phyloP scores from a whole-genome alignment of 2,888 invertebrate genomes.

The Ephialtes manifestator region DNA sequence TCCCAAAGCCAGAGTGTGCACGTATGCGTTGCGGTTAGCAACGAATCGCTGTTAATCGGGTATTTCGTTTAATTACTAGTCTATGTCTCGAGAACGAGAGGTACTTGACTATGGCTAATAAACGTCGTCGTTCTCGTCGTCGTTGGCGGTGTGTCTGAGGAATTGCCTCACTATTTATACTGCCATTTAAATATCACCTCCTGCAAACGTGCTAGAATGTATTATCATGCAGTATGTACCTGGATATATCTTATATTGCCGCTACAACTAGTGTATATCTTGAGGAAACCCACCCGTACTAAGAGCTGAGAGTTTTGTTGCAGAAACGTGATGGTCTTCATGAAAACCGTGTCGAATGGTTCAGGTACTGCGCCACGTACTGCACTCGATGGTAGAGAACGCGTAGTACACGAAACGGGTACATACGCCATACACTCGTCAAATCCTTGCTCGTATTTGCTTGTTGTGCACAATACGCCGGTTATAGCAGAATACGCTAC shows the following conservation, averaged over 20 bases:
- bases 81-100: slow-evolving; percentile 13
- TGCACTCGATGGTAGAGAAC: slow-evolving; percentile 8
- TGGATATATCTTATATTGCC: slow-evolving; percentile 23
- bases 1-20: neutral
- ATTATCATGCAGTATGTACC: slow-evolving; percentile 10
- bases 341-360: slow-evolving; percentile 58
- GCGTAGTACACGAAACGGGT: slow-evolving; percentile 34
- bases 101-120: slow-evolving; percentile 6
- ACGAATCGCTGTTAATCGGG: slow-evolving; percentile 43
- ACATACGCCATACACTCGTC: slow-evolving; percentile 36
- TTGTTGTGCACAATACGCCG: slow-evolving; percentile 35
- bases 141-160: slow-evolving; percentile 32
- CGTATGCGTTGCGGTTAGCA: slow-evolving; percentile 14
- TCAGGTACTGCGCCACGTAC: slow-evolving; percentile 23
- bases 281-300: slow-evolving; percentile 19
- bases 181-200: slow-evolving; percentile 67
- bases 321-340: slow-evolving; percentile 38
- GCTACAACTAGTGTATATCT: neutral
- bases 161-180: slow-evolving; percentile 51
- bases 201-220: slow-evolving; percentile 38
- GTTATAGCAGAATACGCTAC: slow-evolving; percentile 55
- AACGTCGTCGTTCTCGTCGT: slow-evolving; percentile 36
- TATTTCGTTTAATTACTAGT: slow-evolving; percentile 54
- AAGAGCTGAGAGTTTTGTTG: slow-evolving; percentile 28
- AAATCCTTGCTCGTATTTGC: slow-evolving; percentile 48